phyloP scores from a whole-genome alignment of 2,113 vertebrate species.

The Ginglymostoma cirratum region DNA sequence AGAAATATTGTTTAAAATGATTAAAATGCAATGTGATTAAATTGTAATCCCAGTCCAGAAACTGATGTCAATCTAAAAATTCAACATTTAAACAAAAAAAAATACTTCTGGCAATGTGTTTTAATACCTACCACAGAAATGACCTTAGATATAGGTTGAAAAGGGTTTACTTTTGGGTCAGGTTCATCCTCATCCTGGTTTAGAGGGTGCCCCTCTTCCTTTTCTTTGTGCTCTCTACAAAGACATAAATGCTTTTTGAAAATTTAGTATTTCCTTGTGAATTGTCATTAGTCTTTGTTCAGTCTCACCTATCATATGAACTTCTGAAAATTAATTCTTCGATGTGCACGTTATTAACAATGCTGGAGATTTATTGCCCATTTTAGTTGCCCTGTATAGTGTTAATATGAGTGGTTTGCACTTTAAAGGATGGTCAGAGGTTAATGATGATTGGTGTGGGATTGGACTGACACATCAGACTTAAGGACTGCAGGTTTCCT shows the following conservation, averaged over 20 bases:
- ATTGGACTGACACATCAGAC: background rate
- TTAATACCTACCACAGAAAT: slow-evolving; percentile 65
- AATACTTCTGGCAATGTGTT: background rate
- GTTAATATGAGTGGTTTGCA: background rate
- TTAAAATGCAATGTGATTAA: background rate
- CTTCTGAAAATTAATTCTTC: background rate
- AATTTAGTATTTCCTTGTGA: background rate
- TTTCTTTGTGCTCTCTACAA: slow-evolving; percentile 62
- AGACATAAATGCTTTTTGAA: background rate
- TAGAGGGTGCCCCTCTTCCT: slow-evolving; percentile 56
- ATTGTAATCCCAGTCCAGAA: background rate
- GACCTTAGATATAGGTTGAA: slow-evolving; percentile 75
- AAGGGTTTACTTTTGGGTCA: slow-evolving; percentile 67
- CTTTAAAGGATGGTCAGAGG: background rate
- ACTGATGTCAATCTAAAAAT: background rate
- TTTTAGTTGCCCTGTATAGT: background rate
- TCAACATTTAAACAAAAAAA: background rate
- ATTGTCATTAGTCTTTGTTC: background rate
- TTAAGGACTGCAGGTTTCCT: background rate
- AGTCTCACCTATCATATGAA: background rate
- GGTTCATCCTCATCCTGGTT: slow-evolving; percentile 56
- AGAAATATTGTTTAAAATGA: background rate
- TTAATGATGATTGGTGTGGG: background rate
- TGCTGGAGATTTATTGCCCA: background rate
- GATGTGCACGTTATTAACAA: background rate